phyloP scores from a whole-genome alignment of 53 echinoderm and acorn worm genomes.

The Mesocentrotus franciscanus region DNA sequence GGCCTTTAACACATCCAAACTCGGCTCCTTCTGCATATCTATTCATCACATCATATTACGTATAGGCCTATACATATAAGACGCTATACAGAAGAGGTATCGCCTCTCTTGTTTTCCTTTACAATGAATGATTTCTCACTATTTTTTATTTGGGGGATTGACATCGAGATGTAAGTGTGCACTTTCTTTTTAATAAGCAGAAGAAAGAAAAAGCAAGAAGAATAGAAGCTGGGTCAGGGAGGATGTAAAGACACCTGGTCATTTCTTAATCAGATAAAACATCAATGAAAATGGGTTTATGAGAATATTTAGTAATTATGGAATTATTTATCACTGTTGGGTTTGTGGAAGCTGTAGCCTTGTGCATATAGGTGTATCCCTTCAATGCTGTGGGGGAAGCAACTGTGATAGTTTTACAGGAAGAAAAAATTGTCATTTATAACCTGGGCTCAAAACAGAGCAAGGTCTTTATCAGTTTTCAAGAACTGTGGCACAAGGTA shows the following conservation, averaged over 20 bases:
- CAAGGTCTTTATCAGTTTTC: not conserved
- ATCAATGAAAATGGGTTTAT: not conserved
- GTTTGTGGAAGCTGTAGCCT: not conserved
- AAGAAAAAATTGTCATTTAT: not conserved
- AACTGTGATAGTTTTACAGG: not conserved
- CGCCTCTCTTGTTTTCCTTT: not conserved
- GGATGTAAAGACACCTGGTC: not conserved
- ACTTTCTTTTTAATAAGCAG: not conserved
- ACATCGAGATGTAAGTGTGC: not conserved
- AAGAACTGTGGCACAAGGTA: slow-evolving; percentile 4
- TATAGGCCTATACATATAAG: not conserved
- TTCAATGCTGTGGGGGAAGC: not conserved
- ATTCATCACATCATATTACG: not conserved
- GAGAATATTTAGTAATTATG: slow-evolving; percentile 6
- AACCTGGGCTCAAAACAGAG: not conserved
- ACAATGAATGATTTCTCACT: not conserved
- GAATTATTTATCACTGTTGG: not conserved
- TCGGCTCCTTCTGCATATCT: slow-evolving; percentile 15
- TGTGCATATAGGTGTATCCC: not conserved
- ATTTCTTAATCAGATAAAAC: not conserved
- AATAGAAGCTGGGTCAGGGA: not conserved
- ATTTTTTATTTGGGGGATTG: not conserved
- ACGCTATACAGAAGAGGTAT: not conserved
- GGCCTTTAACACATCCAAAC: slow-evolving; percentile 38
- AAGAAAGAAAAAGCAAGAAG: not conserved